Evolutionary conservation across 2,113 vertebrate species (phyloP), one percentile per base, ranked within the genome.

Genomic region (Ariopsis seemanni): DNA sequence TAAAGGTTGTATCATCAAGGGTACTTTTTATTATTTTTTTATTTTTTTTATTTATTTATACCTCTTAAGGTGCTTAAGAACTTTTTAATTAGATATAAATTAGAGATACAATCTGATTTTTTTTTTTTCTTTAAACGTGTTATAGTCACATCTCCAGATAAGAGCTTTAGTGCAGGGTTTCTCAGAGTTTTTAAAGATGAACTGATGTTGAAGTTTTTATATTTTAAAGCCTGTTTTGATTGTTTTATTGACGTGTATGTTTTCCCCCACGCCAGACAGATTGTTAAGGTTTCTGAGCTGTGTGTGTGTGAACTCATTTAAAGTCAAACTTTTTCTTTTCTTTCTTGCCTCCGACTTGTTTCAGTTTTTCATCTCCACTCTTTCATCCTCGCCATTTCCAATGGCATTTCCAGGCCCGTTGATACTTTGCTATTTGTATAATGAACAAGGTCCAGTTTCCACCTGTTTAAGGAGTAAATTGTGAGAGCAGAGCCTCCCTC

Each of bases 401-500:
- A 90, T 88, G 90, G 90, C 83, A 85, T 94, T 93, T 93, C 94
- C 91, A 89, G 91, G 93, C 93, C 90, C 93, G 90, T 90, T 94
- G 92, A 94, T 94, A 94, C 94, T 94, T 42, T 93, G 94, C 94
- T 95, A 94, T 95, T 96, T 96, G 95, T 94, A 93, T 94, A 95
- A 95, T 95, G 92, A 94, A 94, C 94, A 95, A 95, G 94, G 95
- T 95, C 94, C 95, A 93, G 93, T 94, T 95, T 95, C 97, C 97
- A 97, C 96, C 97, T 97, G 97, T 96, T 96, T 95, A 93, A 95
- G 93, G 95, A 95, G 96, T 96, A 93, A 93, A 95, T 95, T 92
- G 94, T 91, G 90, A 91, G 90, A 91, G 93, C 94, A 95, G 94
- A 95, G 92, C 93, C 96, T 95, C 96, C 95, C 95, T 95, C 92